Percentiles rank a stretch among this genome's conserved stretches.
These are phyloP conservation scores for Garrulus glandarius DNA, from an alignment of 2,797 vertebrate genomes.

Conservation along the genomic window DNA sequence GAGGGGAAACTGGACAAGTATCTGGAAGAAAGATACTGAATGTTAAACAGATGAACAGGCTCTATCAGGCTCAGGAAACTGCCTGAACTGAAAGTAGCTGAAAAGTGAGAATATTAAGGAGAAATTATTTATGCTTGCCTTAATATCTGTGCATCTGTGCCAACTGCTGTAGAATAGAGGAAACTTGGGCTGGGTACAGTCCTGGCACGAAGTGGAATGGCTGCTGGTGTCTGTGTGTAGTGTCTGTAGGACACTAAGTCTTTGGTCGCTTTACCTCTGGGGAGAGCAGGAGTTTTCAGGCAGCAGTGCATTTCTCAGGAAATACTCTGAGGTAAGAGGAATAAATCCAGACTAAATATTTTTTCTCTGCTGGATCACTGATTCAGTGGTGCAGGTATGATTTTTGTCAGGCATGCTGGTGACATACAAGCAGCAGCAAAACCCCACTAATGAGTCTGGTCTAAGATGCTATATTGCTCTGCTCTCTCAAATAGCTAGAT, in stretches of 20 bases:
- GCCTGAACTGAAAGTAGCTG: neutral
- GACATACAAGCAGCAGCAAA: conserved; percentile 21
- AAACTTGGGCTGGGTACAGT: neutral
- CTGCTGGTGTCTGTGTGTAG: neutral
- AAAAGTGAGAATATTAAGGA: neutral
- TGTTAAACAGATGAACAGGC: neutral
- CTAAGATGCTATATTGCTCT: neutral
- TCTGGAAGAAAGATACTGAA: neutral
- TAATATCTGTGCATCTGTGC: neutral
- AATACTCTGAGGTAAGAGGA: neutral
- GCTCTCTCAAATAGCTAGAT: neutral
- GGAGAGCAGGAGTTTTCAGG: neutral
- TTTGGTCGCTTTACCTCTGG: neutral
- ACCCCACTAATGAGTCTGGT: neutral
- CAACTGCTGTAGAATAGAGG: neutral
- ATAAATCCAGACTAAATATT: neutral
- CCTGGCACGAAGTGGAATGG: neutral
- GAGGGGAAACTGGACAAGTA: neutral
- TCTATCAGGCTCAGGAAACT: neutral
- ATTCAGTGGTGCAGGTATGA: neutral
- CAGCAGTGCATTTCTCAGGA: neutral
- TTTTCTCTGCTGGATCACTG: neutral
- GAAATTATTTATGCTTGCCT: neutral
- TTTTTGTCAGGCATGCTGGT: conserved; percentile 3
- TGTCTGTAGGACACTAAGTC: neutral